Base-by-base conservation (phyloP, 1,140 invertebrate species). In the Lepidurus couesii region DNA sequence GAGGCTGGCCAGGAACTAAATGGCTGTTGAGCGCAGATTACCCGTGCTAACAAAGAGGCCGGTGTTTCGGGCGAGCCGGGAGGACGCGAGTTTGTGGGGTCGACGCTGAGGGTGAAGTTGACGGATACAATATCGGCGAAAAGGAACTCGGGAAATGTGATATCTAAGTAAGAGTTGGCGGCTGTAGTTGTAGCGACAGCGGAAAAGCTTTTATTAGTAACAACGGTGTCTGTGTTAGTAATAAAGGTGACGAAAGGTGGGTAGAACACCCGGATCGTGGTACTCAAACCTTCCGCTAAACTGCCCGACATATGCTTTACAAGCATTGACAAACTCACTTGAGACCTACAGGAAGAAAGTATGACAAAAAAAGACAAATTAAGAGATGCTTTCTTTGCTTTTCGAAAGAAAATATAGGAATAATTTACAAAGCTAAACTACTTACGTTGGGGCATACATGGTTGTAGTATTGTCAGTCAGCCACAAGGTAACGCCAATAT, bases 91-190 rank as follows among this genome's bases (percentile, higher is more conserved):
- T 21, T 21, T 7, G 16, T 65, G 6, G 53, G 53, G 9, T 65
- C 53, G 0, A 65, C 53, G 13, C 9, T 65, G 13, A 65, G 53
- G 53, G 53, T 65, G 53, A 65, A 65, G 21, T 65, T 65, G 13
- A 65, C 8, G 16, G 53, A 65, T 65, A 65, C 53, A 21, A 65
- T 65, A 65, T 65, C 53, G 21, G 53, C 53, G 53, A 65, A 65
- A 13, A 65, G 53, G 21, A 65, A 65, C 53, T 65, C 53, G 53
- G 9, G 16, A 21, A 65, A 65, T 7, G 53, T 65, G n/a, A 65
- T 65, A 21, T 65, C 53, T 1, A 65, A 21, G 53, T 65, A 65
- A 21, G 53, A 65, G 21, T 65, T 7, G 1, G 53, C 53, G 13
- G 9, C 21, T 1, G 53, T 65, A 7, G 53, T 65, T 16, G 53